Evolutionary conservation across 2,888 invertebrate genomes (phyloP).

Genomic region (Panopea generosa): DNA sequence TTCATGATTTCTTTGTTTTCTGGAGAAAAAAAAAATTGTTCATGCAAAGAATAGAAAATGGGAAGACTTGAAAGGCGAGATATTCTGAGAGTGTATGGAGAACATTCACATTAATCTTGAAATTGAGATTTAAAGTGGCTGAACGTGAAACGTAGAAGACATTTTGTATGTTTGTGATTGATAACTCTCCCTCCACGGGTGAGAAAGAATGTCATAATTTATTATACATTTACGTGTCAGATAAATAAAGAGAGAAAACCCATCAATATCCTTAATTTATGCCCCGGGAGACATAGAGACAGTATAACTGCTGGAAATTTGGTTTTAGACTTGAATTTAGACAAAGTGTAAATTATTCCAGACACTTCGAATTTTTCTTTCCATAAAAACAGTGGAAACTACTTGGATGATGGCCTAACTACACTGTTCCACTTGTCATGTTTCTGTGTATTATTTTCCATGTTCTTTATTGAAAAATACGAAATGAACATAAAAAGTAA

Average conservation of each 20-base stretch:
- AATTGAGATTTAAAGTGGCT: conserved; percentile 31
- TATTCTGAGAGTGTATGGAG: conserved; percentile 32
- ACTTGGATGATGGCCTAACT: too few relatives aligned
- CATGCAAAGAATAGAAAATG: too few relatives aligned
- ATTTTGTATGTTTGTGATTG: conserved; percentile 26
- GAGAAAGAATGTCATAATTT: conserved; percentile 32
- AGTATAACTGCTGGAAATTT: conserved; percentile 16
- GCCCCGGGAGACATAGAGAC: conserved; percentile 10
- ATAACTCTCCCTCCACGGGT: conserved; percentile 21
- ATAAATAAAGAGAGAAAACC: conserved; percentile 25
- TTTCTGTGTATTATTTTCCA: too few relatives aligned
- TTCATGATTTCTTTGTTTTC: too few relatives aligned
- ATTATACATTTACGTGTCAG: conserved; percentile 30
- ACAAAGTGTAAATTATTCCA: conserved; percentile 1
- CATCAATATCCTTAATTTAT: conserved; percentile 31
- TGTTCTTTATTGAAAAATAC: too few relatives aligned
- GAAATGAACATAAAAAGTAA: too few relatives aligned
- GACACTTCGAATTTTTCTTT: not conserved
- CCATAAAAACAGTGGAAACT: too few relatives aligned
- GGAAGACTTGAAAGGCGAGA: too few relatives aligned
- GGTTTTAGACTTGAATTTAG: conserved; percentile 9
- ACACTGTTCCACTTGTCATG: too few relatives aligned
- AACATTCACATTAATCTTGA: conserved; percentile 33
- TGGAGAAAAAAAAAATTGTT: too few relatives aligned
- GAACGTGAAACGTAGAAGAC: conserved; percentile 15